Base-by-base conservation (phyloP, 2,888 invertebrate genomes). In the Troides helena region DNA sequence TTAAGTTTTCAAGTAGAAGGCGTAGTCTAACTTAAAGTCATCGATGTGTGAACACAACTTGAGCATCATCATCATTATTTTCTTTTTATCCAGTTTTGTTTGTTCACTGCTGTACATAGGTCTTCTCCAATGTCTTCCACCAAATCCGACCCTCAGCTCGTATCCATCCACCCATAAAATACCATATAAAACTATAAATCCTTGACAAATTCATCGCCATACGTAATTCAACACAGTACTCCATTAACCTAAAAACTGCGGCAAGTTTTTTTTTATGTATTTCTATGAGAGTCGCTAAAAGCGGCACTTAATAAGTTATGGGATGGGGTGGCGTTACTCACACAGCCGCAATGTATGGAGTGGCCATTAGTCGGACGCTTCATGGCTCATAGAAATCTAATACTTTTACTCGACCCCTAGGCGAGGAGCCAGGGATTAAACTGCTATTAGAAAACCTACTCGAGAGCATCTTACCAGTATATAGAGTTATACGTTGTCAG, bases 281-380 rank as follows among this genome's bases (percentile, higher is more conserved):
- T 65, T 57, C 65, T 61, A 65, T 53, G 53, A 60, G 50, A 53
- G 43, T 18, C 25, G 60, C 57, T 69, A 62, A 69, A 62, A 62
- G 69, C 68, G 67, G 67, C 63, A 69, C 69, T 69, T 66, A 66
- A 69, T 69, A 69, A 66, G 58, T 66, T 66, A 66, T 58, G 57
- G 62, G 46, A 56, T 50, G 23, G 66, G 46, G 57, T 46, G 61
- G 56, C 23, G 65, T 61, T n/a, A 17, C 14, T 17, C 14, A 14
- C 50, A 50, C 17, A 14, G 46, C 36, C 46, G 30, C 46, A 36
- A 58, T 62, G 56, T 53, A 53, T 57, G 53, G 36, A 69, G 69
- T 69, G 65, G 30, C 61, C 58, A 62, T 62, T 62, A 69, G 58
- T 58, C 43, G 60, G 59, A 25, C 36, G 59, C 36, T 21, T 50